phyloP scores from a whole-genome alignment of 2,113 vertebrate genomes.

The Morone chrysops region DNA sequence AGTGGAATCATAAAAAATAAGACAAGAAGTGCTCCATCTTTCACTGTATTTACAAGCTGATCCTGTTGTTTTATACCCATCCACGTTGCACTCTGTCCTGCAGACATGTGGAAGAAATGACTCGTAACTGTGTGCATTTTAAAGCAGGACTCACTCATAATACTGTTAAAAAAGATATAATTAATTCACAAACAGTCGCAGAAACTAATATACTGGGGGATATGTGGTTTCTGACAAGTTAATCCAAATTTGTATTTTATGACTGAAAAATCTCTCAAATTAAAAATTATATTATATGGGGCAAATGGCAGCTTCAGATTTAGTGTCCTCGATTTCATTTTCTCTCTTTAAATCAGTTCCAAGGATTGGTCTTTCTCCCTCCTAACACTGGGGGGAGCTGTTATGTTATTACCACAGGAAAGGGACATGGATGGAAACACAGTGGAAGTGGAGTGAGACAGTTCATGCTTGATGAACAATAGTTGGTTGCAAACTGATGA shows the following conservation, averaged over 20 bases:
- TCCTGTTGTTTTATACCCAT: conserved; percentile 6
- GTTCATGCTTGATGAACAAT: conserved; percentile 3
- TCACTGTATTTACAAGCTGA: conserved; percentile 1
- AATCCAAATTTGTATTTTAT: conserved; percentile 45
- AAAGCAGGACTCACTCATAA: conserved; percentile 8
- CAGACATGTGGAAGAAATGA: conserved; percentile 1
- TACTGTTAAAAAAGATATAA: conserved; percentile 18
- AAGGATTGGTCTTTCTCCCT: conserved; percentile 29
- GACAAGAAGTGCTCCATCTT: conserved; percentile 8
- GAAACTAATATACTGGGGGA: neutral
- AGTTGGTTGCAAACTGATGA: neutral
- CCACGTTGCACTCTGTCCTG: neutral
- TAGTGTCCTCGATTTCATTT: conserved; percentile 9
- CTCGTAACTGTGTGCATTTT: conserved; percentile 25
- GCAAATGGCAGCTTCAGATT: conserved; percentile 39
- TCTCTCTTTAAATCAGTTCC: neutral
- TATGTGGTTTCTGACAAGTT: conserved; percentile 31
- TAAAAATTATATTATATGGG: conserved; percentile 19
- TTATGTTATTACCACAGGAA: conserved; percentile 59
- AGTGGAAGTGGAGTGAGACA: conserved; percentile 25
- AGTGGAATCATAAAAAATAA: conserved; percentile 25
- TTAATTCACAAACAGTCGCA: conserved; percentile 22
- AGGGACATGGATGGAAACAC: conserved; percentile 16
- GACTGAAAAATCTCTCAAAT: conserved; percentile 37
- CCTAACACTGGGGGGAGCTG: conserved; percentile 80